Evolutionary conservation across 2,113 vertebrate genomes (phyloP), one percentile per base, ranked within the genome.

Genomic region (Phycodurus eques): DNA sequence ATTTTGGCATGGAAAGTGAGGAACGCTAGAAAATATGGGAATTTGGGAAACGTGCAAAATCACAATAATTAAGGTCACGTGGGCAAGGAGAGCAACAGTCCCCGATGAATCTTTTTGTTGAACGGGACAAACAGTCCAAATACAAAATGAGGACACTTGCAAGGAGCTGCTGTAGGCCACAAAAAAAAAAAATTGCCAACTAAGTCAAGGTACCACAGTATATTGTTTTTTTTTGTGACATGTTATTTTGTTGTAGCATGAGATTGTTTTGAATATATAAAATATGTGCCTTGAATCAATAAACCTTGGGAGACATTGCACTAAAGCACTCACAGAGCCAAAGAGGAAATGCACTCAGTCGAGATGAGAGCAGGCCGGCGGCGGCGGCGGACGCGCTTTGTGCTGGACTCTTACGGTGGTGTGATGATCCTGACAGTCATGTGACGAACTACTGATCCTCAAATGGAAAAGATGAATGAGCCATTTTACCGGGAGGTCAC

Each of bases 271-370:
- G 53, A 8, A 54, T 39, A 22, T 22, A n/a, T 54, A 54, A 54
- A 54, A 54, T 54, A 11, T 22, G 53, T 22, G 8, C 5, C 57
- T 14, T 60, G 57, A 12, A 12, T 49, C 46, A 49, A 12, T 57
- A 27, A 57, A 10, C 22, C 22, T 12, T 19, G 7, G 6, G 8
- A 61, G 59, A 60, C 74, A 10, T 70, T 19, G 47, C 15, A 59
- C 80, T 83, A 82, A 87, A 82, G 79, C 89, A 87, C 89, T 89
- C 85, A 87, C 49, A 14, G 77, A 82, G 81, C 79, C 77, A 68
- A 49, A 68, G 80, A 63, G 83, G 79, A 88, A 91, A 91, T 90
- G 88, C 89, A 89, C 81, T 90, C 88, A 88, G 67, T 33, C 3
- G 71, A 77, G 79, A 71, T 47, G 11, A n/a, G 71, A 75, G 70